phyloP scores from a whole-genome alignment of 1,140 invertebrate genomes.

The Asobara japonica region DNA sequence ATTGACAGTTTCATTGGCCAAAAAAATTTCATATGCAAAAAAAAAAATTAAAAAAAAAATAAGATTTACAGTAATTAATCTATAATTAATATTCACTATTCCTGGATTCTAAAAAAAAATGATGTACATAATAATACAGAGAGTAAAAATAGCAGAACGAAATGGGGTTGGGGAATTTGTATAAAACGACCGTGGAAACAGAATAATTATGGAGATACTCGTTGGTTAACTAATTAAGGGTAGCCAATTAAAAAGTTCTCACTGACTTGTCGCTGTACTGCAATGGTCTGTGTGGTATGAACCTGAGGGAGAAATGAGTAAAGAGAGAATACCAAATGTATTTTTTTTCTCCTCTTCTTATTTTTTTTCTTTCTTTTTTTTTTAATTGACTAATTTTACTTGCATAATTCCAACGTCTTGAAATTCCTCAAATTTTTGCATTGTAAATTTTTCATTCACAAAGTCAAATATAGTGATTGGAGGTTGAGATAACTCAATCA shows the following conservation, averaged over 20 bases:
- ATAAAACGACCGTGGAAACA: conserved; percentile 48
- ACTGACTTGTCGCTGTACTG: conserved; percentile 44
- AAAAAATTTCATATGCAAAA: not conserved
- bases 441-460: not conserved
- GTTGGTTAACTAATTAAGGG: conserved; percentile 64
- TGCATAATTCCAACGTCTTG: not conserved
- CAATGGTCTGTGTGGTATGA: conserved; percentile 16
- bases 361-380: no score
- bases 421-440: not conserved
- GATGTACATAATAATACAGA: not conserved
- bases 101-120: no score
- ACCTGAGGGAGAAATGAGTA: conserved; percentile 11
- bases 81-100: conserved; percentile 9
- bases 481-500: not conserved
- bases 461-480: not conserved
- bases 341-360: not conserved
- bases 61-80: not conserved
- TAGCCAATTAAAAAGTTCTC: conserved; percentile 67
- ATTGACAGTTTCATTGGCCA: not conserved
- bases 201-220: conserved; percentile 63
- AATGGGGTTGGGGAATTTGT: conserved; percentile 19
- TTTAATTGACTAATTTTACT: no score
- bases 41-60: conserved; percentile 7
- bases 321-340: conserved; percentile 9
- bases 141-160: conserved; percentile 8